Evolutionary conservation across 1,140 invertebrate species (phyloP).

Genomic region (Tribolium madens): DNA sequence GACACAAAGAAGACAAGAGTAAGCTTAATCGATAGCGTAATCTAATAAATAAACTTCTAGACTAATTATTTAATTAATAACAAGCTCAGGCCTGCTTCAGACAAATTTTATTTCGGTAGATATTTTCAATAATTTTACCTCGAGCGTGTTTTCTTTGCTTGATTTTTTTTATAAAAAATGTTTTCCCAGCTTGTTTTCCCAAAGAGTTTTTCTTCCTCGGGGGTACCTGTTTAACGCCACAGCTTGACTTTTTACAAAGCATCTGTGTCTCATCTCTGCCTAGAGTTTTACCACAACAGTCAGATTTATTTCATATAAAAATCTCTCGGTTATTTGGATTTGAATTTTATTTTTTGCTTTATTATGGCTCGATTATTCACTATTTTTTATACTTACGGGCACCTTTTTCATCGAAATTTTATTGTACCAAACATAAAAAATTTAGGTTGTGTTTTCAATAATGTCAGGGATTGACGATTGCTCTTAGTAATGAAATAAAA

Average conservation of each 20-base stretch:
- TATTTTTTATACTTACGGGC: not conserved
- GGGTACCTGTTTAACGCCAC: conserved; percentile 17
- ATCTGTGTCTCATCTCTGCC: not conserved
- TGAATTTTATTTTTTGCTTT: conserved; percentile 7
- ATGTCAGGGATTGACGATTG: conserved; percentile 1
- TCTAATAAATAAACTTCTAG: conserved; percentile 23
- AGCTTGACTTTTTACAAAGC: not conserved
- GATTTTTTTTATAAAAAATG: conserved; percentile 5
- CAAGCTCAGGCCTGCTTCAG: not conserved
- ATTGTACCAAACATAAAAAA: conserved; percentile 4
- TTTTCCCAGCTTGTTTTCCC: conserved; percentile 10
- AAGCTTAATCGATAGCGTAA: conserved; percentile 29
- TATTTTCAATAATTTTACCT: conserved; percentile 13
- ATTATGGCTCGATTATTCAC: not conserved
- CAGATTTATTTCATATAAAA: conserved; percentile 22
- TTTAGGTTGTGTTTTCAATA: conserved; percentile 22
- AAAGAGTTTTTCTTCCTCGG: not conserved
- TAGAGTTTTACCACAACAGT: conserved; percentile 5
- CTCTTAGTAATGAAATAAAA: conserved; percentile 12
- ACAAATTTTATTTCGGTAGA: not conserved
- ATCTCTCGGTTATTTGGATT: not conserved
- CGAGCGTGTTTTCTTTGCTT: not conserved
- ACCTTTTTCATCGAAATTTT: conserved; percentile 4
- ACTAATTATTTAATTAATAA: conserved; percentile 36
- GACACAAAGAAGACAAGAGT: conserved; percentile 33